Percentiles rank a stretch among this genome's conserved stretches.
Conservation (phyloP, 1,140 invertebrate species). For the Venturia canescens region DNA sequence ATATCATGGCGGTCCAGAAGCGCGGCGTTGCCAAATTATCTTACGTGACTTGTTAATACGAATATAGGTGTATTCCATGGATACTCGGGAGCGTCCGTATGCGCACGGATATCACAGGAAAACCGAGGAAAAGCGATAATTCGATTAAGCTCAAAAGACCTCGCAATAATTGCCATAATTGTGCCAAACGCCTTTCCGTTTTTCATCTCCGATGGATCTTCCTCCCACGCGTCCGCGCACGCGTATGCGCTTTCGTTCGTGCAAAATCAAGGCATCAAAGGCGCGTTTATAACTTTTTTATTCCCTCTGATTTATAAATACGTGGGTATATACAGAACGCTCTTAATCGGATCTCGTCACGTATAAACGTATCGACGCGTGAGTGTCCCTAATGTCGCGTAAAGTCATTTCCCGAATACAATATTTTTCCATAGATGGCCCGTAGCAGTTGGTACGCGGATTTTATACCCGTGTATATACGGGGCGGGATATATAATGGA, state of each 20-base stretch:
- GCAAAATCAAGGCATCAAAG: constrained; percentile 1
- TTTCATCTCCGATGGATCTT: constrained; percentile 8
- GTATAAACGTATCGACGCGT: constrained; percentile 32
- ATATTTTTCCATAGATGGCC: constrained; percentile 50
- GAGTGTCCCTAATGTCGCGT: constrained; percentile 47
- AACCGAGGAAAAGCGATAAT: constrained; percentile 52
- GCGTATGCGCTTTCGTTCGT: not conserved
- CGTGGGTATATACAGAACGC: not conserved
- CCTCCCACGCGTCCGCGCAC: not conserved
- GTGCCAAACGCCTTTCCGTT: not conserved
- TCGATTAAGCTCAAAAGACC: constrained; percentile 47
- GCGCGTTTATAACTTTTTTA: not conserved
- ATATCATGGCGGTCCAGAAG: constrained; percentile 60
- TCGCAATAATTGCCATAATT: constrained; percentile 47
- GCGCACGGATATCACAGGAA: not conserved
- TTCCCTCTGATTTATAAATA: not conserved
- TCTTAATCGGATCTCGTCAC: constrained; percentile 21
- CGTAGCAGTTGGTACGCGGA: not conserved
- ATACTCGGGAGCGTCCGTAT: not conserved
- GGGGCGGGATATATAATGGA: constrained; percentile 41
- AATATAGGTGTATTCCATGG: no score
- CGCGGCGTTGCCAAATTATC: constrained; percentile 75
- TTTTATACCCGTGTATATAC: constrained; percentile 10
- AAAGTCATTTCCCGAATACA: constrained; percentile 51
- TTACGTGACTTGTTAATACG: constrained; percentile 65